Base-by-base conservation (phyloP, 2,888 invertebrate genomes). In the Myopa testacea region DNA sequence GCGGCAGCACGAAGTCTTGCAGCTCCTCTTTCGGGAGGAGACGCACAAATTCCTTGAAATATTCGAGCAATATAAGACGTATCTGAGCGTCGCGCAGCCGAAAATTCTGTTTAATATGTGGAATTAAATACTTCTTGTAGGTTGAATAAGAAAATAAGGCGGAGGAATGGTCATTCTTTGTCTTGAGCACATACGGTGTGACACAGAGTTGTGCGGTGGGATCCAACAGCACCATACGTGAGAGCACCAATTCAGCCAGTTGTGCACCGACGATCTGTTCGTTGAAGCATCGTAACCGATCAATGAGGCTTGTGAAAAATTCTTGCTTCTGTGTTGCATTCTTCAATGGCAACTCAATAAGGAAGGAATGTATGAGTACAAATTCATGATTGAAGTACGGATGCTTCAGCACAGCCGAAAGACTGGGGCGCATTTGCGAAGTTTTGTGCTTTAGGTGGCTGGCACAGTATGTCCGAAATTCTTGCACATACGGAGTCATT, bases 311-410 rank as follows among this genome's bases (percentile, higher is more conserved):
- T 58, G 92, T 91, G 87, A 97, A 97, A 88, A 97, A 97, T 77
- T 92, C 90, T 81, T 92, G 91, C 86, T 94, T 96, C 82, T 96
- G 96, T 74, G 91, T 90, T 82, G 94, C 93, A 77, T 91, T 91
- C 88, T 97, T 96, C 58, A 97, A 86, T 0, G 97, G 95, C 75
- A 97, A 90, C 86, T 95, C 95, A 83, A 93, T 93, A 0, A 97
- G 90, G 89, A 96, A 97, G 81, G 94, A 93, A 87, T 96, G 93
- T 82, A 97, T 94, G 37, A 92, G 90, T 79, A 97, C 93, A 87
- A 97, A 96, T 84, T 96, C 95, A 86, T 96, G 95, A 83, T 94
- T 95, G 86, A 95, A 96, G 88, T 95, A 95, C 68, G 92, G 92
- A 89, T 96, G 95, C 74, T 92, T 89, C 4, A 95, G 89, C 50